These are phyloP conservation scores for Panthera tigris DNA, from an alignment of 2,113 vertebrate species.

Conservation along the genomic window DNA sequence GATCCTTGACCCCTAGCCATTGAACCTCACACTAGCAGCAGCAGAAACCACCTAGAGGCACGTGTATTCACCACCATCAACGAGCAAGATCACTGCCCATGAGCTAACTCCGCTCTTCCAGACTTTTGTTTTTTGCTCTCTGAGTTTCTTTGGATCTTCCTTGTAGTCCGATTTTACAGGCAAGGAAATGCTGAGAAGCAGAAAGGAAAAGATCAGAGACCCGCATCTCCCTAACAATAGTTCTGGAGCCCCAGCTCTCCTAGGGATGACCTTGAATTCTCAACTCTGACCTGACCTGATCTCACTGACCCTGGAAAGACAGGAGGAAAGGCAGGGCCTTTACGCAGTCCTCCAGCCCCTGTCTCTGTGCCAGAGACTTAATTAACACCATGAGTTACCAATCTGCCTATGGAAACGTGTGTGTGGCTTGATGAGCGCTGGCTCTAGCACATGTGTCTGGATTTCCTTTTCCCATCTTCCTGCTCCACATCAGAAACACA, in stretches of 20 bases:
- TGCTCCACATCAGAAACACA: neutral
- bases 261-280: neutral
- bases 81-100: no score
- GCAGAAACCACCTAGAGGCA: neutral
- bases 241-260: neutral
- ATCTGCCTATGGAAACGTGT: neutral
- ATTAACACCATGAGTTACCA: neutral
- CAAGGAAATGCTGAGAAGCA: neutral
- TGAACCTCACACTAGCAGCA: neutral
- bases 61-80: neutral
- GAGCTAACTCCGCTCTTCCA: neutral
- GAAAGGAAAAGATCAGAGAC: neutral
- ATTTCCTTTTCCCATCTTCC: neutral
- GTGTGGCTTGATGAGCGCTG: neutral
- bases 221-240: neutral
- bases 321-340: neutral
- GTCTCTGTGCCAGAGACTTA: neutral
- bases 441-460: neutral
- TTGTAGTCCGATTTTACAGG: neutral
- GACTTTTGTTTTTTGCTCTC: neutral
- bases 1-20: neutral
- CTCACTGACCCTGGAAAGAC: neutral
- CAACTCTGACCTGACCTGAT: neutral
- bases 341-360: rapidly evolving
- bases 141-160: neutral